Evolutionary conservation across 2,797 vertebrate species (phyloP).

Genomic region (Premnoplex brunnescens): DNA sequence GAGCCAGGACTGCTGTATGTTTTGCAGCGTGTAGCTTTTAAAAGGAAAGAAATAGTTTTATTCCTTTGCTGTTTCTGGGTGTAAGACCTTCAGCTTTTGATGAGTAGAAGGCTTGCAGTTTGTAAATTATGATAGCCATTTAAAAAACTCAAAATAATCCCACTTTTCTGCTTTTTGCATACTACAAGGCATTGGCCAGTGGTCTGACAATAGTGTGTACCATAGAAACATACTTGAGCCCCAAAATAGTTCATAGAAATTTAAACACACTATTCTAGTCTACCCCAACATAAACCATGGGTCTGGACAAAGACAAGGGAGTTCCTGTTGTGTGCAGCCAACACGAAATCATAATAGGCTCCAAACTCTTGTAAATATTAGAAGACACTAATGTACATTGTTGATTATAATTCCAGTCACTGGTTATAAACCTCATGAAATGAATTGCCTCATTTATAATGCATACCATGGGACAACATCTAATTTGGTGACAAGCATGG

Average conservation of each 20-base stretch:
- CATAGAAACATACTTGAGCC: neutral
- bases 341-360: neutral
- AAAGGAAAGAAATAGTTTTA: neutral
- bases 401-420: conserved; percentile 64
- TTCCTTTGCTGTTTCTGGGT: neutral
- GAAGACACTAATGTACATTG: conserved; percentile 42
- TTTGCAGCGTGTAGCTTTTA: neutral
- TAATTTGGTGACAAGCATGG: conserved; percentile 58
- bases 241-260: neutral
- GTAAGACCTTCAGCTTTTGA: neutral
- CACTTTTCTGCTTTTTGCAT: neutral
- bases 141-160: neutral
- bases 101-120: neutral
- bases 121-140: neutral
- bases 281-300: neutral
- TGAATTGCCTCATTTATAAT: conserved; percentile 56
- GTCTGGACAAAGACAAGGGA: neutral
- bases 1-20: neutral
- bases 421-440: conserved; percentile 56
- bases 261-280: neutral
- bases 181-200: neutral
- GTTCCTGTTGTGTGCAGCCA: neutral
- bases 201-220: neutral
- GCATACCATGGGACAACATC: conserved; percentile 41
- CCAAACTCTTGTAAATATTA: conserved; percentile 48